phyloP scores from a whole-genome alignment of 2,888 invertebrate genomes.

The Nipponacmea schrenckii region DNA sequence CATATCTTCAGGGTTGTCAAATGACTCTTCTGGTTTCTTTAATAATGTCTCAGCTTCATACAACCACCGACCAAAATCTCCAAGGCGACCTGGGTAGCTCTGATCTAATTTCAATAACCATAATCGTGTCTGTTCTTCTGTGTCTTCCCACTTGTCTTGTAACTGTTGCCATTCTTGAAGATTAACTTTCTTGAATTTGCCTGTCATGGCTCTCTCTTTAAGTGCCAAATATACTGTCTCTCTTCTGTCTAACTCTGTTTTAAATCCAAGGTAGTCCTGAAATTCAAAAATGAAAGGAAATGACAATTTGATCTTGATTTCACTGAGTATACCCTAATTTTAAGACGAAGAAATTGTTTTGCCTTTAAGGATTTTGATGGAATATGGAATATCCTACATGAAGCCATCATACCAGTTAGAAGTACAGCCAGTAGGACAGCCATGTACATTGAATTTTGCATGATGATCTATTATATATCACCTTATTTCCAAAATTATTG shows the following conservation, averaged over 20 bases:
- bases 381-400: too few relatives aligned
- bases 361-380: too few relatives aligned
- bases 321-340: too few relatives aligned
- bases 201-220: slow-evolving; percentile 82
- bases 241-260: slow-evolving; percentile 81
- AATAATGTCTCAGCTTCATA: slow-evolving; percentile 76
- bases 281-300: slow-evolving; percentile 25
- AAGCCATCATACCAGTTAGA: too few relatives aligned
- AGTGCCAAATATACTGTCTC: slow-evolving; percentile 80
- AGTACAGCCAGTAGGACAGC: too few relatives aligned
- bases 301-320: neutral
- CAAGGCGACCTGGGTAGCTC: slow-evolving; percentile 85
- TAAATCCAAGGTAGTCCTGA: slow-evolving; percentile 82
- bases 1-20: slow-evolving; percentile 76
- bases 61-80: slow-evolving; percentile 88
- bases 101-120: slow-evolving; percentile 93
- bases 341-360: too few relatives aligned
- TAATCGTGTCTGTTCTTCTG: slow-evolving; percentile 71
- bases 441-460: too few relatives aligned
- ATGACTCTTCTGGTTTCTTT: slow-evolving; percentile 70
- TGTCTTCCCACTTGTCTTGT: slow-evolving; percentile 82
- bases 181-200: slow-evolving; percentile 83
- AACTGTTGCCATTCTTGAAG: slow-evolving; percentile 88
- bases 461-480: too few relatives aligned
- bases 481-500: too few relatives aligned